phyloP scores from a whole-genome alignment of 2,113 vertebrate species.

The Seriola rivoliana region DNA sequence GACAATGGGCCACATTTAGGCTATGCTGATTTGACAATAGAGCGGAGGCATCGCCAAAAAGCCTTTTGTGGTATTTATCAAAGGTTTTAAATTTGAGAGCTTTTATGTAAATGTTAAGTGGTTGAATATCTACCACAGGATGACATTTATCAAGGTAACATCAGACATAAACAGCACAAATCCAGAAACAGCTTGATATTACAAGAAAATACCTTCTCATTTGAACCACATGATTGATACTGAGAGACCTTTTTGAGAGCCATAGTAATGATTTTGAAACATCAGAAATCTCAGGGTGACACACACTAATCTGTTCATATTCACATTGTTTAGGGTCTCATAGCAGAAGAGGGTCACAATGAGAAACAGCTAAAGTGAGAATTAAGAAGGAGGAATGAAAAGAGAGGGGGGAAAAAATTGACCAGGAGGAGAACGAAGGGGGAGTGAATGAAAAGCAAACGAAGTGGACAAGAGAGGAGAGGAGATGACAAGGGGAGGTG shows the following conservation, averaged over 20 bases:
- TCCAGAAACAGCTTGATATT: constrained; percentile 9
- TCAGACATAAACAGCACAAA: constrained; percentile 10
- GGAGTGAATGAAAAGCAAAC: constrained; percentile 47
- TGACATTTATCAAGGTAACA: constrained; percentile 13
- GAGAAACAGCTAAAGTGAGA: constrained; percentile 2
- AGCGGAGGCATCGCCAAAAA: constrained; percentile 24
- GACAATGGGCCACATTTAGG: constrained; percentile 48
- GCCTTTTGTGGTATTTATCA: constrained; percentile 26
- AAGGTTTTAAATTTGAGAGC: background rate
- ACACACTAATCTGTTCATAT: constrained; percentile 24
- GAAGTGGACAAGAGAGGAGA: constrained; percentile 47
- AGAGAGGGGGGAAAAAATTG: constrained; percentile 6
- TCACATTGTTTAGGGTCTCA: constrained; percentile 26
- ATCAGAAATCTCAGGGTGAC: constrained; percentile 5
- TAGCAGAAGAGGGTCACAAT: constrained; percentile 6
- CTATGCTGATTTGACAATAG: constrained; percentile 49
- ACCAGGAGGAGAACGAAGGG: background rate
- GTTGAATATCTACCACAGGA: background rate
- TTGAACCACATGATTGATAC: constrained; percentile 22
- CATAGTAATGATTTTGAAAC: constrained; percentile 48
- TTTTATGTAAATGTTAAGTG: constrained; percentile 32
- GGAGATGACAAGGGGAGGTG: constrained; percentile 47
- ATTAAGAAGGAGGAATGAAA: constrained; percentile 17
- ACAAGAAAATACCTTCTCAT: background rate
- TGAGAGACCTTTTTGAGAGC: background rate